Conservation (phyloP, 2,113 vertebrate genomes). For the Daubentonia madagascariensis region DNA sequence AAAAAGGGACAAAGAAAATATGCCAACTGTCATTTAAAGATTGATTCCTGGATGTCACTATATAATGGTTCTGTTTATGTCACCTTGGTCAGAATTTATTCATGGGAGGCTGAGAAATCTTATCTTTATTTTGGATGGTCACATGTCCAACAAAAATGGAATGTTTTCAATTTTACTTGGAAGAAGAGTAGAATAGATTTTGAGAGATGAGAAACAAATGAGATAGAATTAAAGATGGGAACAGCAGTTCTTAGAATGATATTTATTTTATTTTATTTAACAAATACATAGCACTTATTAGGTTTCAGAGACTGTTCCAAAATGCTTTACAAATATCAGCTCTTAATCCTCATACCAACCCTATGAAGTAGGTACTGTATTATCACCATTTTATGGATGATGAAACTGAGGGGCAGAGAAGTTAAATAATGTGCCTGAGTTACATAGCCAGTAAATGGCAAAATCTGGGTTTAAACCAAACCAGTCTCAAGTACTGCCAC, state of each 20-base stretch:
- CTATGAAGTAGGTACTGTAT: background rate
- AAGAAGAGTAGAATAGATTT: background rate
- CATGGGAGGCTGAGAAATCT: background rate
- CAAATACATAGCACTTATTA: background rate
- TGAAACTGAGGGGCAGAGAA: background rate
- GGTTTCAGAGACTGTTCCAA: background rate
- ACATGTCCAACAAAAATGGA: background rate
- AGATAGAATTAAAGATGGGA: background rate
- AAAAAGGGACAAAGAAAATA: background rate
- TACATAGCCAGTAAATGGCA: background rate
- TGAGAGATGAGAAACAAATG: slow-evolving; percentile 24
- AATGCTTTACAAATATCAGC: background rate
- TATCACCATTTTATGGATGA: background rate
- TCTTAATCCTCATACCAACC: background rate
- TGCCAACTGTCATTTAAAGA: background rate
- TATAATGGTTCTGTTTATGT: background rate
- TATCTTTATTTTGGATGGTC: background rate
- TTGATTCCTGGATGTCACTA: background rate
- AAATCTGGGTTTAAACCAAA: background rate
- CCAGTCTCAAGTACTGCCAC: background rate
- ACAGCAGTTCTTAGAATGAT: background rate
- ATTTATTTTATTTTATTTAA: slow-evolving; percentile 17
- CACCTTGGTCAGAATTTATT: background rate
- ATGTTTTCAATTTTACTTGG: background rate
- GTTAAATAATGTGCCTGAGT: background rate